Base-by-base conservation (phyloP, 2,797 vertebrate genomes). In the Pseudochromis fuscus region DNA sequence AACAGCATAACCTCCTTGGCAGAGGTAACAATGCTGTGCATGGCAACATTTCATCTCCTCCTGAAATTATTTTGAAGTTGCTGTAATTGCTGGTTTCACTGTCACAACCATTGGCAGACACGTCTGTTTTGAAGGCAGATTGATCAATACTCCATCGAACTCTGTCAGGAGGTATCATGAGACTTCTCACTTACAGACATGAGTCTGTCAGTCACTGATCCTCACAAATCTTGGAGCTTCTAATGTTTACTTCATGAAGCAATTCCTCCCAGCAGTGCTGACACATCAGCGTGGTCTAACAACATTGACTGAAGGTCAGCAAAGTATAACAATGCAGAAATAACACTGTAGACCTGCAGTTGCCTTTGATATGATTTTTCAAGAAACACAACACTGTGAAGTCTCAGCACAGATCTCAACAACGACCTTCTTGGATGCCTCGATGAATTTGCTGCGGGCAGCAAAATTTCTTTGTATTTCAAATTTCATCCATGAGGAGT, bases 121-220 rank as follows among this genome's bases (percentile, higher is more conserved):
- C 16, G 15, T 72, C 52, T 69, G 25, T 55, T 71, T 50, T 63
- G 4, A 48, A 60, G 50, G 37, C 16, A 19, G 37, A 59, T 35
- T 10, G 3, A 9, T 74, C 65, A 25, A 62, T 62, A 49, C 48
- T 28, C 24, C 11, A 50, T 69, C 40, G 50, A 30, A 67, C 16
- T 16, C 23, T 30, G 15, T 52, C 40, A 33, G 27, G 11, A 61
- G 28, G 38, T 25, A 28, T 67, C 49, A 56, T 33, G 45, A 48
- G 27, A 62, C 55, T 31, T 74, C 37, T 56, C 64, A 23, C 13
- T 30, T 57, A 40, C 38, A 53, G 18, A 38, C 42, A 38, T 18
- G 31, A 37, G 31, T 25, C 28, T 25, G 44, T 33, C 16, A 19
- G 1, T 27, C 5, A 38, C 37, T 65, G 18, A 23, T 9, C 53